Percentiles rank a stretch among this genome's conserved stretches.
phyloP scores from a whole-genome alignment of 2,888 invertebrate species.

The Nymphalis urticae region DNA sequence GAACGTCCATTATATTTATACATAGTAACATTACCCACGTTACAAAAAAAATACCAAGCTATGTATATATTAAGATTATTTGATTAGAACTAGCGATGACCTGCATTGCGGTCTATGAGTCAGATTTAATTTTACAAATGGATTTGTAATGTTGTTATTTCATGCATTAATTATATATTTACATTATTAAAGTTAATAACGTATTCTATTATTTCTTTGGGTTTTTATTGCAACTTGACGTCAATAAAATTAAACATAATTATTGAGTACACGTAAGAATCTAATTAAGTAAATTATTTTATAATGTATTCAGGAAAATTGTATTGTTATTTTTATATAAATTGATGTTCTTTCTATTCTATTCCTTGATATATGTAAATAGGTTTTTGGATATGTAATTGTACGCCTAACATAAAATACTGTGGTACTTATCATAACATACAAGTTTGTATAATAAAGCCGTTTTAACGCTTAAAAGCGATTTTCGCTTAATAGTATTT shows the following conservation, averaged over 20 bases:
- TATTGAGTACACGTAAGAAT: not conserved
- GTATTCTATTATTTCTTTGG: constrained; percentile 10
- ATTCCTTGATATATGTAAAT: too few species aligned
- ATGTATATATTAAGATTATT: constrained; percentile 1
- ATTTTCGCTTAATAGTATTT: too few species aligned
- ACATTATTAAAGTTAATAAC: constrained; percentile 19
- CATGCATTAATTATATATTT: constrained; percentile 30
- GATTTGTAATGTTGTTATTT: constrained; percentile 34
- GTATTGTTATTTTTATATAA: too few species aligned
- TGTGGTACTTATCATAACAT: too few species aligned
- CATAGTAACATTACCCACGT: not conserved
- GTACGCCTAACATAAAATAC: too few species aligned
- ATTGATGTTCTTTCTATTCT: too few species aligned
- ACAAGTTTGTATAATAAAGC: too few species aligned
- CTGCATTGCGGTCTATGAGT: constrained; percentile 23
- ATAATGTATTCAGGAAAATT: too few species aligned
- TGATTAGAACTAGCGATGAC: constrained; percentile 16
- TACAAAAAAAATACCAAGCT: constrained; percentile 7
- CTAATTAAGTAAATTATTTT: not conserved
- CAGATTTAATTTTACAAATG: constrained; percentile 34
- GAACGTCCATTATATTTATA: not conserved
- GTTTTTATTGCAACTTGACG: not conserved
- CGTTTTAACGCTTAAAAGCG: too few species aligned
- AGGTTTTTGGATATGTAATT: too few species aligned
- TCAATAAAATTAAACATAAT: constrained; percentile 5